Conservation (phyloP, 1,140 invertebrate genomes). For the Chionoecetes opilio region DNA sequence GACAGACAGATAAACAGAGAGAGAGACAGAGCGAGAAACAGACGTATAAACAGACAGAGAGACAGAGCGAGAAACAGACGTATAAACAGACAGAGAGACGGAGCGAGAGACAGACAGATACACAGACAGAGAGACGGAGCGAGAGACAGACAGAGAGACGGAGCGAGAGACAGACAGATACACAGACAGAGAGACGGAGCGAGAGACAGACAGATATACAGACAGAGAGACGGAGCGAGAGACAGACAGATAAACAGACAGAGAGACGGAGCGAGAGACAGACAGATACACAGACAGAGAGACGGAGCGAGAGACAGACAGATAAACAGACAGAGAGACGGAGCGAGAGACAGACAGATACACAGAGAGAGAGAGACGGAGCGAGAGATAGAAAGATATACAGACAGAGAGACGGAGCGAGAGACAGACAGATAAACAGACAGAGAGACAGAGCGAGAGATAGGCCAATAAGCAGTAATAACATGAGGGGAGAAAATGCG, state of each 20-base stretch:
- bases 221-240: neutral
- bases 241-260: slow-evolving; percentile 2
- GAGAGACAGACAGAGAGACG: neutral
- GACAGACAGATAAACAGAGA: neutral
- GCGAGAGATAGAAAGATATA: neutral
- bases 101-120: neutral
- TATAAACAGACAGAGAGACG: neutral
- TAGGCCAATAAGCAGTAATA: neutral
- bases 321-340: neutral
- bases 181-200: no score
- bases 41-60: neutral
- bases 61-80: no score
- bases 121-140: no score
- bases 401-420: neutral
- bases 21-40: neutral
- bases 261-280: no score
- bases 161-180: neutral
- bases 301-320: neutral
- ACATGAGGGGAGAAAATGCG: neutral
- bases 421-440: neutral
- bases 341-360: neutral
- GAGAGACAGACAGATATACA: no score
- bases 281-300: slow-evolving; percentile 3
- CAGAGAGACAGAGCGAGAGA: neutral
- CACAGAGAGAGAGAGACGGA: neutral